Percentiles rank a stretch among this genome's conserved stretches.
Evolutionary conservation across 2,888 invertebrate species (phyloP).

Genomic region (Eudasyphora cyanicolor): DNA sequence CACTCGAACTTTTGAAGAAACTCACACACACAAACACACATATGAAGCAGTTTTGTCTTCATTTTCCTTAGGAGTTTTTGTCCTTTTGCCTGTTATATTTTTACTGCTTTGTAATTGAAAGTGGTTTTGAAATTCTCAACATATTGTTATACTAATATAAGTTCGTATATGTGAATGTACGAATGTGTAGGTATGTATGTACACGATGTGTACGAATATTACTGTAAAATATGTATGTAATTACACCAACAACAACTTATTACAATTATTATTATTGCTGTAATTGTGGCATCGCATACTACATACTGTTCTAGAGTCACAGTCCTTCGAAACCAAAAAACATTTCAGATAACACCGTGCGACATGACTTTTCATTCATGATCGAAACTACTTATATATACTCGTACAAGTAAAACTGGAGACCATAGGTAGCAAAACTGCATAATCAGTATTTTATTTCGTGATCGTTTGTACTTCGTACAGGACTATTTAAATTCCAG

Average conservation of each 20-base stretch:
- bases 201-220: not conserved
- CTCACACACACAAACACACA: not conserved
- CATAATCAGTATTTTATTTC: too few relatives aligned
- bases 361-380: too few relatives aligned
- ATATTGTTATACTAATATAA: not conserved
- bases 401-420: too few relatives aligned
- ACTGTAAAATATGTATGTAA: too few relatives aligned
- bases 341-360: too few relatives aligned
- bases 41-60: conserved; percentile 3
- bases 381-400: too few relatives aligned
- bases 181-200: not conserved
- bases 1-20: too few relatives aligned
- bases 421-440: too few relatives aligned
- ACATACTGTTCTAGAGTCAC: not conserved
- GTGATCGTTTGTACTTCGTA: too few relatives aligned
- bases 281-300: conserved; percentile 27
- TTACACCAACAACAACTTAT: conserved; percentile 21
- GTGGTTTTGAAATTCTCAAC: conserved; percentile 21
- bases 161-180: not conserved
- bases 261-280: conserved; percentile 35
- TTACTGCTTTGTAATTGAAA: conserved; percentile 50
- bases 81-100: not conserved
- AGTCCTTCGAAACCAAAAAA: too few relatives aligned
- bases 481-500: too few relatives aligned
- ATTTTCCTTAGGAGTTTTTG: not conserved